Conservation (phyloP, 2,888 invertebrate species). For the Bursaphelenchus okinawaensis region DNA sequence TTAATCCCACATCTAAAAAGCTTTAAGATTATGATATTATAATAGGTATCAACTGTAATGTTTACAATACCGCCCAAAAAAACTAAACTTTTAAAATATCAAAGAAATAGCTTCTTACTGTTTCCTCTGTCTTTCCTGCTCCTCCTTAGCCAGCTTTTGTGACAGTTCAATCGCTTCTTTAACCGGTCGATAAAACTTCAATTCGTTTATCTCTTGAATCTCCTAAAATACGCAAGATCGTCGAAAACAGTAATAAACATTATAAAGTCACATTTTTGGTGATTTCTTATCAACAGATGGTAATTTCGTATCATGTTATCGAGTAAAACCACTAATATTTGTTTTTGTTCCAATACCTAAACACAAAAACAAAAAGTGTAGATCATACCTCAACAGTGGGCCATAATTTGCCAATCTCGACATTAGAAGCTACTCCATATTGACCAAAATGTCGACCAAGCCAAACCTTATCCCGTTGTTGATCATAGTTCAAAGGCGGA, state of each 20-base stretch:
- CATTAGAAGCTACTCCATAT: conserved; percentile 42
- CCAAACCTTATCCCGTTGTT: conserved; percentile 33
- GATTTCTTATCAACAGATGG: too few relatives aligned
- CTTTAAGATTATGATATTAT: too few relatives aligned
- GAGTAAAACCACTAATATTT: too few relatives aligned
- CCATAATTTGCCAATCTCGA: conserved; percentile 42
- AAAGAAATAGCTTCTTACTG: not conserved
- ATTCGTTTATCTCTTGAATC: conserved; percentile 40
- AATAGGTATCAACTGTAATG: not conserved
- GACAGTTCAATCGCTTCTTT: conserved; percentile 31
- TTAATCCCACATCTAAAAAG: not conserved
- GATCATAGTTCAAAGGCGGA: conserved; percentile 46
- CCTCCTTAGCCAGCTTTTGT: conserved; percentile 12
- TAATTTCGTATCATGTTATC: too few relatives aligned
- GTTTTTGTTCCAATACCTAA: too few relatives aligned
- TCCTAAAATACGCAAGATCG: conserved; percentile 37
- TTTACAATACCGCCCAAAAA: not conserved
- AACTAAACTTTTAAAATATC: conserved; percentile 5
- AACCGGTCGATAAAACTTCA: conserved; percentile 39
- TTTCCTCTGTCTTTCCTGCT: conserved; percentile 9
- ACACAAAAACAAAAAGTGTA: too few relatives aligned
- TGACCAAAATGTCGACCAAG: conserved; percentile 42
- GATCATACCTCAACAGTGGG: conserved; percentile 46
- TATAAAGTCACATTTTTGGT: too few relatives aligned
- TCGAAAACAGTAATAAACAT: too few relatives aligned